Evolutionary conservation across 1,140 invertebrate genomes (phyloP), one percentile per base, ranked within the genome.

Genomic region (Drosophila gunungcola): DNA sequence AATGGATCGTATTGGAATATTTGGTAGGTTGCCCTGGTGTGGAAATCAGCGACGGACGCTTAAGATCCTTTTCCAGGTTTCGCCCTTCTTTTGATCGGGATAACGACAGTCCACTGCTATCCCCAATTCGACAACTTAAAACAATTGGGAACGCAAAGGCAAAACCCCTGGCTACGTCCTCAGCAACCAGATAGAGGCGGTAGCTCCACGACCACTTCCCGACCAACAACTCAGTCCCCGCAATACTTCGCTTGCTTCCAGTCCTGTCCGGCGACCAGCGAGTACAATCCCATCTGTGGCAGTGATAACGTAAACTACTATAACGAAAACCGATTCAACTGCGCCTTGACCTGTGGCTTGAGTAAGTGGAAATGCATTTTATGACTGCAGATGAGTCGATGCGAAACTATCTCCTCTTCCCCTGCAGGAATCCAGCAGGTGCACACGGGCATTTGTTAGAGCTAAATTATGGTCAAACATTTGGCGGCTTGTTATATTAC

Each of bases 271-370:
- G 86, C 91, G 0, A 95, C 95, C 9, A 84, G 92, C 0, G 93
- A 96, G 78, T 96, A 95, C 76, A 95, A 95, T 90, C 96, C 96
- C 27, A 94, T 97, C 2, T 97, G 96, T 82, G 96, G 96, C 16
- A 92, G 93, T 1, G 94, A 97, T 76, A 92, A 92, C 4, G 80
- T 93, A 4, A 94, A 94, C 2, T 97, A 96, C 78, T 80, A 80
- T 4, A 96, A 96, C 88, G 76, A 81, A 6, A 94, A 94, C 43
- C 92, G 76, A 46, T 85, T 96, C 12, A 60, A 91, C 4, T 96
- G 96, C 79, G 94, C 95, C 5, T 65, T 90, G 49, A 29, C 36
- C 2, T 96, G 95, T 91, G 95, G 95, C 74, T 92, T 91, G 82
- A 74, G 94, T 95, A 82, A 84, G 91, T 90, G 2, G 7, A 32